Evolutionary conservation across 2,888 invertebrate genomes (phyloP), one percentile per base, ranked within the genome.

Genomic region (Synanthedon myopaeformis): DNA sequence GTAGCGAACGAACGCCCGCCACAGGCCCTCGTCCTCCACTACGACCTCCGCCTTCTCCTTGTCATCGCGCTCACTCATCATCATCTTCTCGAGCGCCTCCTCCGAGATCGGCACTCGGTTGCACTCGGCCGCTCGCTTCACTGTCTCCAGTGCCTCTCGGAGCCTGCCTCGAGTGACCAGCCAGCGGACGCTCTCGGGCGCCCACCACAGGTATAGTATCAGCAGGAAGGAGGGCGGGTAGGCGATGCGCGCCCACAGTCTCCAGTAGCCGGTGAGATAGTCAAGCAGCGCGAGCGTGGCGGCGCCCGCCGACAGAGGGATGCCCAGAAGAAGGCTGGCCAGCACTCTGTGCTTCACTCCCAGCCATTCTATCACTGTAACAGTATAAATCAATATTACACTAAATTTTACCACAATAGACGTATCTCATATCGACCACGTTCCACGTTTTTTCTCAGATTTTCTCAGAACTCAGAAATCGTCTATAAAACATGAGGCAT

Each of bases 161-260:
- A 89, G 76, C 54, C 90, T 87, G 3, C 91, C 91, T 58, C 91
- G 90, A 4, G 92, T 90, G 12, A 93, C 73, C 42, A 94, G 86
- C 95, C 95, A 95, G 60, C 95, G 88, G 42, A 93, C 89, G 52
- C 93, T 93, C 81, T 94, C 93, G 0, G 93, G 93, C 52, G 93
- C 77, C 48, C 93, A 64, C 91, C 93, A 92, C 42, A 91, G 90
- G 67, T 93, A 93, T 14, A 90, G 76, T 48, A 95, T 72, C 42
- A 93, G 88, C 0, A 93, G 71, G 51, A 93, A 73, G 0, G 92
- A 90, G 0, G 94, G 95, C 0, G 90, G 87, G 67, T 94, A 95
- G 10, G 93, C 86, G 19, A 92, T 78, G 51, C 92, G 87, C 23
- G 94, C 89, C 66, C 92, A 85, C 51, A 84, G 75, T 62, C 92